Evolutionary conservation across 2,797 vertebrate genomes (phyloP), one percentile per base, ranked within the genome.

Genomic region (Manis pentadactyla): DNA sequence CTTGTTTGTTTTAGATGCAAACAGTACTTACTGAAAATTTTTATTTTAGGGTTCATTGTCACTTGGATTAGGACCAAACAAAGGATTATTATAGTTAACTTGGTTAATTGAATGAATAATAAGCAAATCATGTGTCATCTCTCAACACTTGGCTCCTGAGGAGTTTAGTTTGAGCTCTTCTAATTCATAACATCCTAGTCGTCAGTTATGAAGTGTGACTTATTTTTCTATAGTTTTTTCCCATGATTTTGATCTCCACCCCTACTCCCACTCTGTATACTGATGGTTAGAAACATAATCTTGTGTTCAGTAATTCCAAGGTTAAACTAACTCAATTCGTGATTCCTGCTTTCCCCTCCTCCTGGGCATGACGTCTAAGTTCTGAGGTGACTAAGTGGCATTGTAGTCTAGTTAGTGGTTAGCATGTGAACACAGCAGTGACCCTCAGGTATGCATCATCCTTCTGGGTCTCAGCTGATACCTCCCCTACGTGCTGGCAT

Each of bases 181-280:
- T 6, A 63, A 17, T 96, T 96, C 66, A 89, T 94, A 94, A 87
- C 29, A 85, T 95, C 7, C 29, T 90, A 46, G 31, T 81, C 31
- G 90, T 95, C 71, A 93, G 66, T 95, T 79, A 77, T 81, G 88
- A 90, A 68, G 5, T 31, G 4, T 89, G 25, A 78, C 77, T 93
- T 37, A 55, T 83, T 90, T 94, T 89, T 63, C 23, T 4, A 29
- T 68, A 84, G 4, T 51, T 57, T 61, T 78, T 78, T 27, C 4
- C 12, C 21, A 4, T 93, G 27, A 88, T 82, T 97, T 94, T 92
- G 39, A 87, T 69, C 27, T 85, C 49, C 7, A 19, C 19, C 11
- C 39, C 19, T 19, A 34, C 5, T 74, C 37, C 39, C 6, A n/a
- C 63, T 88, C 14, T 15, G 0, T 94, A 66, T 5, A 75, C n/a